These are phyloP conservation scores for Cataglyphis cursor DNA, from an alignment of 2,888 invertebrate genomes.

Conservation along the genomic window DNA sequence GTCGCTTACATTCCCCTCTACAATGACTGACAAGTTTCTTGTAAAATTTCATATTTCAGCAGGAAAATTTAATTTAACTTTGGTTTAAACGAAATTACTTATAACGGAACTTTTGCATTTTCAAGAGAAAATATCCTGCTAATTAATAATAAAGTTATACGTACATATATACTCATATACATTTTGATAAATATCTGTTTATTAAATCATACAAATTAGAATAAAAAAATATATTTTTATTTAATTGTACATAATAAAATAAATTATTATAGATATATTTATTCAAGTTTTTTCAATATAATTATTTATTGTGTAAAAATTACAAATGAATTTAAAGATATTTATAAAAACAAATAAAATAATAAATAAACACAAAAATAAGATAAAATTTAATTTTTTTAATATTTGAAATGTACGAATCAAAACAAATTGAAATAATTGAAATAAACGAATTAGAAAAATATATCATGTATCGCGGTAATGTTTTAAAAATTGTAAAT, in stretches of 20 bases:
- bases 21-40: not conserved
- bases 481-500: slow-evolving; percentile 7
- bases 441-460: not conserved
- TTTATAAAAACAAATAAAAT: not conserved
- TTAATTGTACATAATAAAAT: not conserved
- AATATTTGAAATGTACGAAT: not conserved
- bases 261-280: not conserved
- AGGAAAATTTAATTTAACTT: slow-evolving; percentile 20
- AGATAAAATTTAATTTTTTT: not conserved
- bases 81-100: not conserved
- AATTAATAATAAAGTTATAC: slow-evolving; percentile 22
- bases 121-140: not conserved
- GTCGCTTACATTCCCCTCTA: not conserved
- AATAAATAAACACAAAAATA: not conserved
- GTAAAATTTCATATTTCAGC: not conserved
- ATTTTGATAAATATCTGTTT: not conserved
- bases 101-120: not conserved
- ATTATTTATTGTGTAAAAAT: slow-evolving; percentile 11
- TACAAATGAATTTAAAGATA: not conserved
- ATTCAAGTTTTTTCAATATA: not conserved
- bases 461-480: not conserved
- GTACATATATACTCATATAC: not conserved
- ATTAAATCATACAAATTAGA: not conserved
- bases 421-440: not conserved
- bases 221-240: not conserved